A percentile compares a stretch with the other conserved stretches of the same genome.
These are phyloP conservation scores for Trididemnum clinides DNA, from an alignment of 23 tunicate species.

Conservation along the genomic window DNA sequence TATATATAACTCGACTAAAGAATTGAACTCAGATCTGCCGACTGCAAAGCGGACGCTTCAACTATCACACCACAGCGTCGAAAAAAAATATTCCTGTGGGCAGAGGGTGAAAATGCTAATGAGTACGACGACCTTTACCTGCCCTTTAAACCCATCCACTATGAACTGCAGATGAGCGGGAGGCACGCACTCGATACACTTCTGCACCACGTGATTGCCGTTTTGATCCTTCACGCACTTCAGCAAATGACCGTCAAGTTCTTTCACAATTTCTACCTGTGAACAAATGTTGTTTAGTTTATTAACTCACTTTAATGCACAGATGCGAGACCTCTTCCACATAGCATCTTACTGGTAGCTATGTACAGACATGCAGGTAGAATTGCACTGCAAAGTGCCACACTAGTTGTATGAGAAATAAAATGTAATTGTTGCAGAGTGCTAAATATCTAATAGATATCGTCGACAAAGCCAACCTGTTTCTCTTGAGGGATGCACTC, in stretches of 20 bases:
- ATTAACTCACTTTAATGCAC: too few species aligned
- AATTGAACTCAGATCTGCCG: too few species aligned
- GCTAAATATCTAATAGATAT: neutral
- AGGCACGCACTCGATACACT: conserved; percentile 95
- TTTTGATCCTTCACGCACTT: conserved; percentile 99
- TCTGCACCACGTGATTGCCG: conserved; percentile 99
- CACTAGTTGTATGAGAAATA: neutral
- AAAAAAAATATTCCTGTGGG: too few species aligned
- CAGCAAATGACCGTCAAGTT: conserved; percentile 89
- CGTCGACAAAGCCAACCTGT: conserved; percentile 39
- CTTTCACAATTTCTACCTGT: conserved; percentile 93
- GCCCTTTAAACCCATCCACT: conserved; percentile 97
- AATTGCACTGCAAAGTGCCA: too few species aligned
- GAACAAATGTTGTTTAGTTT: neutral
- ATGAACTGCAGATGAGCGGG: conserved; percentile 93
- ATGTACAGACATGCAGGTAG: too few species aligned
- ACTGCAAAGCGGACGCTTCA: too few species aligned
- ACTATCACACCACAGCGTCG: too few species aligned
- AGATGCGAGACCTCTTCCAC: too few species aligned
- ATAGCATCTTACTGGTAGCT: too few species aligned
- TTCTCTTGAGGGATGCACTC: conserved; percentile 94
- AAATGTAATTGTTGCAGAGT: too few species aligned
- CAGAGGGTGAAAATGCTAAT: neutral
- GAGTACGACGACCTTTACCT: conserved; percentile 35
- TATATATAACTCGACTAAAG: too few species aligned